These are phyloP conservation scores for Macropodus opercularis DNA, from an alignment of 2,797 vertebrate species.

Conservation along the genomic window DNA sequence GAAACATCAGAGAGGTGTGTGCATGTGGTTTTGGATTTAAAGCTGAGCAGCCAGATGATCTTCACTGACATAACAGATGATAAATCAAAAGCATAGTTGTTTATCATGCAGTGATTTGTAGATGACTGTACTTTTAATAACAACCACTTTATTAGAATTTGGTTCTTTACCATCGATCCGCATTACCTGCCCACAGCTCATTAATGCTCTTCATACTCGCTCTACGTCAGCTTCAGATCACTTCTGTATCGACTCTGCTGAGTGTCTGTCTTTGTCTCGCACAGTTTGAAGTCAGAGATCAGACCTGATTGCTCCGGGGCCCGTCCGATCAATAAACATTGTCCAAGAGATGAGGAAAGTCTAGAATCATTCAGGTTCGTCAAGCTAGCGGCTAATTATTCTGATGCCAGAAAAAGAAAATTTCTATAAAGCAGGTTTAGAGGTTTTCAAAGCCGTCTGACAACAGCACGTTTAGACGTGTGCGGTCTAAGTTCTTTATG, in stretches of 20 bases:
- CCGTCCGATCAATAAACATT: slow-evolving; percentile 5
- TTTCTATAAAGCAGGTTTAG: too few species aligned
- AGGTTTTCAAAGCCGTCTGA: too few species aligned
- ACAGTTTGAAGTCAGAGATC: slow-evolving; percentile 28
- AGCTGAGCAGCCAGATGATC: not conserved
- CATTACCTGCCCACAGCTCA: slow-evolving; percentile 4
- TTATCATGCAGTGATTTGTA: not conserved
- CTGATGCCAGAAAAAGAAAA: too few species aligned
- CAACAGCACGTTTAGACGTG: too few species aligned
- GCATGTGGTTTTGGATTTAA: not conserved
- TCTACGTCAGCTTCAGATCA: slow-evolving; percentile 13
- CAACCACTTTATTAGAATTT: not conserved
- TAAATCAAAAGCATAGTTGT: slow-evolving; percentile 8
- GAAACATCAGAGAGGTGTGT: slow-evolving; percentile 1
- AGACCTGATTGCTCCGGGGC: not conserved
- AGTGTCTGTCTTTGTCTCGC: slow-evolving; percentile 3
- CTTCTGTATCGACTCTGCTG: slow-evolving; percentile 21
- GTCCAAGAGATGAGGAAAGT: slow-evolving; percentile 3
- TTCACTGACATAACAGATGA: not conserved
- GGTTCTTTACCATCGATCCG: not conserved
- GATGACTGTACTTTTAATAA: not conserved
- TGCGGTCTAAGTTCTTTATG: too few species aligned
- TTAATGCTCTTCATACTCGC: slow-evolving; percentile 23
- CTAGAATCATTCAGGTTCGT: slow-evolving; percentile 1
- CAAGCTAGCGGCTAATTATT: not conserved